Percentiles rank a stretch among this genome's conserved stretches.
Evolutionary conservation across 2,888 invertebrate genomes (phyloP).

Genomic region (Callyntrura guangdongensis): DNA sequence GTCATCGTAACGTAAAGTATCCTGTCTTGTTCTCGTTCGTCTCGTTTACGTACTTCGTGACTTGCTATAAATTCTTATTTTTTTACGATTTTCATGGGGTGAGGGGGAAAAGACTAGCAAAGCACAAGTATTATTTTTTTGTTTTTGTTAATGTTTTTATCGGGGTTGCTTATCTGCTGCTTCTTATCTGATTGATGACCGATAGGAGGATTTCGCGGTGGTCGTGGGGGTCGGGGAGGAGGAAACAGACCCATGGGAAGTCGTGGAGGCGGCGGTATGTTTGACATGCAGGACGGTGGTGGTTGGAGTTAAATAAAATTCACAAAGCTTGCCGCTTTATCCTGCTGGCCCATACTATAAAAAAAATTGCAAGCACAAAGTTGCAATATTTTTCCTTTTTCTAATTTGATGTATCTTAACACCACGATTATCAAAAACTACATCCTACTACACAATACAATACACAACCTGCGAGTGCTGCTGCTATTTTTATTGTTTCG

Average conservation of each 20-base stretch:
- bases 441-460: constrained; percentile 74
- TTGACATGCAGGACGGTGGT: constrained; percentile 81
- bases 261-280: constrained; percentile 83
- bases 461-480: constrained; percentile 81
- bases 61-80: constrained; percentile 71
- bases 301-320: constrained; percentile 80
- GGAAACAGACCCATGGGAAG: constrained; percentile 77
- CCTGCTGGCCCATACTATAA: constrained; percentile 81
- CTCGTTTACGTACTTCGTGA: constrained; percentile 83
- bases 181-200: constrained; percentile 78
- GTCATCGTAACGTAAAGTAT: constrained; percentile 38
- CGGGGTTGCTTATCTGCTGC: constrained; percentile 80
- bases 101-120: constrained; percentile 74
- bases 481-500: constrained; percentile 76
- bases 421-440: constrained; percentile 72
- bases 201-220: constrained; percentile 82
- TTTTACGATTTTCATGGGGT: constrained; percentile 63
- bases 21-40: constrained; percentile 80
- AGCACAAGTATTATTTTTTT: constrained; percentile 76
- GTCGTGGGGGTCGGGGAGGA: constrained; percentile 85
- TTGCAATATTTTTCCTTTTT: constrained; percentile 75
- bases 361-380: constrained; percentile 72
- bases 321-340: constrained; percentile 80
- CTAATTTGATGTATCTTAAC: constrained; percentile 79
- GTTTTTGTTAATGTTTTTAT: constrained; percentile 79